Conservation (phyloP, 2,888 invertebrate genomes). For the Griposia aprilina region DNA sequence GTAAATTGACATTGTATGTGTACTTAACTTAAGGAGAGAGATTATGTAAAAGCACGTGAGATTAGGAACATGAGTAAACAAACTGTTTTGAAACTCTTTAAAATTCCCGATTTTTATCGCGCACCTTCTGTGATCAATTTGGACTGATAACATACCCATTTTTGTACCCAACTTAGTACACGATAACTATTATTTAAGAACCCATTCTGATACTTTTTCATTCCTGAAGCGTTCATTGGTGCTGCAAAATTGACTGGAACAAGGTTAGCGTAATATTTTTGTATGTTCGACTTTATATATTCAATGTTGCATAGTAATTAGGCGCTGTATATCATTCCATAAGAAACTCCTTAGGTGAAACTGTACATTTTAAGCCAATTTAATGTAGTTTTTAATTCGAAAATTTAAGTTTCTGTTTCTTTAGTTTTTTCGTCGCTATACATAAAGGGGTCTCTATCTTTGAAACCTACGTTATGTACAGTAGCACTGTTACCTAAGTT, state of each 20-base stretch:
- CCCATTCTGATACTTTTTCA: conserved; percentile 73
- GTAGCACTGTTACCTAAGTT: conserved; percentile 18
- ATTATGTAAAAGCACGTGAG: conserved; percentile 43
- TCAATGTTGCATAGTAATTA: conserved; percentile 73
- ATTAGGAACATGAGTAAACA: conserved; percentile 47
- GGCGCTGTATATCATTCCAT: conserved; percentile 81
- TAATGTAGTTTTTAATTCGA: conserved; percentile 75
- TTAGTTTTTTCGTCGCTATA: conserved; percentile 54
- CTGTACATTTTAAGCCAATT: conserved; percentile 82
- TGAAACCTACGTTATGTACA: not conserved
- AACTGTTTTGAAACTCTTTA: conserved; percentile 45
- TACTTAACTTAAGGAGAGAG: conserved; percentile 72
- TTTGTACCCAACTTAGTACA: conserved; percentile 49
- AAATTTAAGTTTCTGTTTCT: conserved; percentile 76
- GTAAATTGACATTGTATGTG: conserved; percentile 74
- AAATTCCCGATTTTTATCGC: conserved; percentile 44
- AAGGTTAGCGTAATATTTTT: conserved; percentile 83
- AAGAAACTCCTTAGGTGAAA: conserved; percentile 79
- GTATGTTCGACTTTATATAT: conserved; percentile 76
- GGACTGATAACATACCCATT: conserved; percentile 65
- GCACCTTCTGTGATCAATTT: conserved; percentile 64
- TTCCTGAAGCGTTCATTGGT: conserved; percentile 84
- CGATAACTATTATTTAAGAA: conserved; percentile 17
- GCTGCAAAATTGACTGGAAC: conserved; percentile 84
- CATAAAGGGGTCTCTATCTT: conserved; percentile 2